Conservation (phyloP, 2,888 invertebrate genomes). For the Salticus scenicus region DNA sequence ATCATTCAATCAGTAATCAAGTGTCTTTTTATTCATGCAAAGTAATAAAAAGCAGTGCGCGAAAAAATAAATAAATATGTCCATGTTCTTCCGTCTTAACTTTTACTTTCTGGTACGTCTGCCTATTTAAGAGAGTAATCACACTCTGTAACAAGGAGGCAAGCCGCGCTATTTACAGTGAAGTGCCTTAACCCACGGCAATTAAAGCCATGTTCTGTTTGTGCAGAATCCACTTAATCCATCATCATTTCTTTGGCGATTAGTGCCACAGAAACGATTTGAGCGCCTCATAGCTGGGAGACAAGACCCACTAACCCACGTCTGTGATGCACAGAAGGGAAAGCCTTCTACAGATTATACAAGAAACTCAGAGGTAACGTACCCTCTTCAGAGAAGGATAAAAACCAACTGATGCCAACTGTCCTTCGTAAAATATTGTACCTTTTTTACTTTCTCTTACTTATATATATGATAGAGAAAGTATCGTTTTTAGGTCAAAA, state of each 20-base stretch:
- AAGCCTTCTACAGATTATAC: not conserved
- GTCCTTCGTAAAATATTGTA: too few species aligned
- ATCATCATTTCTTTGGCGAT: constrained; percentile 63
- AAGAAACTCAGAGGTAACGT: not conserved
- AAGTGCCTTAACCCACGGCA: constrained; percentile 25
- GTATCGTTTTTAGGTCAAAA: too few species aligned
- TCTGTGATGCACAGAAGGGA: not conserved
- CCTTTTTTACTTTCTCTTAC: too few species aligned
- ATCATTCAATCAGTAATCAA: not conserved
- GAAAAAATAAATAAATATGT: too few species aligned
- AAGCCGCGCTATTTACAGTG: constrained; percentile 31
- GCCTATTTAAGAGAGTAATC: constrained; percentile 18
- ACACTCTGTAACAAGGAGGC: constrained; percentile 11
- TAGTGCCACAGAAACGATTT: constrained; percentile 22
- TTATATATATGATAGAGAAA: too few species aligned
- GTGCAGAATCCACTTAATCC: constrained; percentile 43
- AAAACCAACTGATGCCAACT: too few species aligned
- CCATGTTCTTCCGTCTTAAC: not conserved
- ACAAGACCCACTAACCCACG: constrained; percentile 45
- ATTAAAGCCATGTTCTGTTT: constrained; percentile 62
- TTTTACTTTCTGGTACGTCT: not conserved
- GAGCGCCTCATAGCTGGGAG: constrained; percentile 25
- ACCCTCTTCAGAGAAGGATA: not conserved
- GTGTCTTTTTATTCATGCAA: not conserved
- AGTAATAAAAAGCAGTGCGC: not conserved